Base-by-base conservation (phyloP, 1,140 invertebrate species). In the Psix sp. region DNA sequence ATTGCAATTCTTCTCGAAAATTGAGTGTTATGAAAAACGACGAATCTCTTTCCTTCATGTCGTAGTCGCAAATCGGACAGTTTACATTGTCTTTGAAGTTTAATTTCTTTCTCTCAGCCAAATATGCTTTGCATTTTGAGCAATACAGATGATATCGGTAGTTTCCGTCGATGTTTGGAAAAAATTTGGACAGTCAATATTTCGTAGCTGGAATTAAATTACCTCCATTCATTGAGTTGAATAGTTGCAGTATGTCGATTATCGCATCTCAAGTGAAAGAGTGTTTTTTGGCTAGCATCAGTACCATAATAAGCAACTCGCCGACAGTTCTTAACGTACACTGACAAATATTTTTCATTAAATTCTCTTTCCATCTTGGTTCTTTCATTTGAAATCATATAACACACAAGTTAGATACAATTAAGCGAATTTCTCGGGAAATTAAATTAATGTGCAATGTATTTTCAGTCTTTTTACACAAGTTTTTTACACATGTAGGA, bases 311-410 rank as follows among this genome's bases (percentile, higher is more conserved):
- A 5, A 46, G 6, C 1, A 46, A 5, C 17, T 46, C 43, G 13
- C 43, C 43, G 0, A 31, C 43, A 10, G 43, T 46, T 46, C 29
- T 45, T 24, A n/a, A n/a, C n/a, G n/a, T n/a, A n/a, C n/a, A n/a
- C n/a, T n/a, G n/a, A n/a, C n/a, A n/a, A n/a, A n/a, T n/a, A n/a
- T n/a, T n/a, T n/a, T n/a, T n/a, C n/a, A n/a, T n/a, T n/a, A n/a
- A n/a, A n/a, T n/a, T n/a, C n/a, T n/a, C n/a, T n/a, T n/a, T n/a
- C n/a, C n/a, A n/a, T n/a, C n/a, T n/a, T n/a, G n/a, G n/a, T n/a
- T n/a, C n/a, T n/a, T n/a, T n/a, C n/a, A n/a, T n/a, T n/a, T n/a
- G n/a, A n/a, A n/a, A n/a, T n/a, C n/a, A n/a, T n/a, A n/a, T n/a
- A n/a, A n/a, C n/a, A n/a, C n/a, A n/a, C n/a, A n/a, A n/a, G n/a